Conservation (phyloP, 2,797 vertebrate genomes). For the Phalloptychus januarius region DNA sequence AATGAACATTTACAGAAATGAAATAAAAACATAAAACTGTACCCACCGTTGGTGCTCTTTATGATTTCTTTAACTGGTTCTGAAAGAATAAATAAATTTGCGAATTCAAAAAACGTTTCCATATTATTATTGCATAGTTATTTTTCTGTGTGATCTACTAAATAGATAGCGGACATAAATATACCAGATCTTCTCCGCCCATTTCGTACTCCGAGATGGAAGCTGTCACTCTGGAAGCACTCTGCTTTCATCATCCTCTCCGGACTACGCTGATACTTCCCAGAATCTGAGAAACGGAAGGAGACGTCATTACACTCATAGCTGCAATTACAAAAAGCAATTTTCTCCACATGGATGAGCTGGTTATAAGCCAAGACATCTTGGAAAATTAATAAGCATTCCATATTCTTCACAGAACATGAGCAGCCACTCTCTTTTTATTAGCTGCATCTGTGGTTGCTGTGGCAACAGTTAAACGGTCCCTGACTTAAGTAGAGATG, state of each 20-base stretch:
- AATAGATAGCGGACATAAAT: slow-evolving; percentile 35
- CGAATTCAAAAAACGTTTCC: neutral
- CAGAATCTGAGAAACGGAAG: slow-evolving; percentile 78
- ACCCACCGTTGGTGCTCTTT: slow-evolving; percentile 77
- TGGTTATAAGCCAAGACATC: slow-evolving; percentile 12
- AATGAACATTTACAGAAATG: neutral
- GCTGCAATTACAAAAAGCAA: slow-evolving; percentile 34
- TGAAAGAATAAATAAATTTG: slow-evolving; percentile 55
- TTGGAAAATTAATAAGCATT: slow-evolving; percentile 28
- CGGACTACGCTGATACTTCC: slow-evolving; percentile 87
- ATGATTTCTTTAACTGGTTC: slow-evolving; percentile 87
- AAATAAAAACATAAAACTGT: neutral
- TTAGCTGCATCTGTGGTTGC: slow-evolving; percentile 42
- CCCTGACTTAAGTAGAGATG: neutral
- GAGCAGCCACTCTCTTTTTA: slow-evolving; percentile 15
- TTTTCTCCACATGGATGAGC: slow-evolving; percentile 22
- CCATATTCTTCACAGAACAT: slow-evolving; percentile 37
- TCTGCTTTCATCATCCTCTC: slow-evolving; percentile 88
- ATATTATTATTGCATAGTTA: neutral
- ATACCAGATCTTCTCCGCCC: slow-evolving; percentile 92
- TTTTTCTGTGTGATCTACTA: neutral
- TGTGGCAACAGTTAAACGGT: slow-evolving; percentile 31
- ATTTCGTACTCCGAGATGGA: slow-evolving; percentile 65
- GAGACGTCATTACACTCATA: slow-evolving; percentile 28
- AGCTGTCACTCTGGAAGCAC: slow-evolving; percentile 80